These are phyloP conservation scores for Oceanites oceanicus DNA, from an alignment of 2,113 vertebrate genomes.

Conservation along the genomic window DNA sequence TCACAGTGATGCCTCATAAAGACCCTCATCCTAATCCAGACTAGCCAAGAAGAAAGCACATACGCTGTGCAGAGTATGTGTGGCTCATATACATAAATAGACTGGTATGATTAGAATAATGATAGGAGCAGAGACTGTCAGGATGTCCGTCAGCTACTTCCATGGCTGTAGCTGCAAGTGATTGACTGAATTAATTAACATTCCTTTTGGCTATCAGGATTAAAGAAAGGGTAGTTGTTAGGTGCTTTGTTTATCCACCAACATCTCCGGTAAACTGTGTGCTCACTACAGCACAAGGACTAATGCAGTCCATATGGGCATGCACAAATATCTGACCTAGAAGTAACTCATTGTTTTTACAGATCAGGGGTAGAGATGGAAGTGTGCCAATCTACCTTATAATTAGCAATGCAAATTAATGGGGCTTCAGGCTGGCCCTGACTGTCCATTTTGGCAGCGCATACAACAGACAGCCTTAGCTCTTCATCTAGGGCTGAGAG, in stretches of 20 bases:
- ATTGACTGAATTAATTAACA: neutral
- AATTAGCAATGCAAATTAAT: neutral
- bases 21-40: neutral
- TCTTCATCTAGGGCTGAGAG: neutral
- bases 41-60: neutral
- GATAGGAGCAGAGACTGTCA: neutral
- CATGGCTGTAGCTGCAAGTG: neutral
- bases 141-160: neutral
- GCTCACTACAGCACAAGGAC: neutral
- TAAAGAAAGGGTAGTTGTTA: neutral
- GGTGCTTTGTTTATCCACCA: neutral
- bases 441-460: neutral
- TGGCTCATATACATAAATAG: neutral
- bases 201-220: accelerated
- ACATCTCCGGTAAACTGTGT: neutral
- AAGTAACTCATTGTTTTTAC: neutral
- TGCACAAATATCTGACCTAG: neutral
- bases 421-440: neutral
- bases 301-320: neutral
- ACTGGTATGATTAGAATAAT: neutral
- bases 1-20: neutral
- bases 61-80: neutral
- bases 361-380: neutral
- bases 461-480: neutral
- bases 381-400: neutral